phyloP scores from a whole-genome alignment of 2,113 vertebrate species.

The human (Homo sapiens) region GRCh38 chr16:27503501-27504000 shows the following conservation, averaged over 20 bases:
- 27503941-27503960: fast-evolving
- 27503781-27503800: background rate
- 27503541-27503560: background rate
- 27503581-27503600: background rate
- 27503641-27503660: background rate
- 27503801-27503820: fast-evolving
- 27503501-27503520: background rate
- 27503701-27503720: background rate
- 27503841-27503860: fast-evolving
- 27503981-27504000: background rate
- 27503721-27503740: background rate
- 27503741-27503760: background rate
- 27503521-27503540: background rate
- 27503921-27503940: background rate
- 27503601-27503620: background rate
- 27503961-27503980: background rate
- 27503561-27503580: background rate
- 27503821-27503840: fast-evolving
- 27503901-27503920: background rate
- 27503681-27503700: background rate
- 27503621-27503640: background rate
- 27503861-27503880: fast-evolving
- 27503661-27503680: background rate
- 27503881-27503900: background rate
- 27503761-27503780: background rate